Percentiles rank a stretch among this genome's conserved stretches.
These are phyloP conservation scores for Drosophila baimaii DNA, from an alignment of 1,140 invertebrate species.

Conservation along the genomic window DNA sequence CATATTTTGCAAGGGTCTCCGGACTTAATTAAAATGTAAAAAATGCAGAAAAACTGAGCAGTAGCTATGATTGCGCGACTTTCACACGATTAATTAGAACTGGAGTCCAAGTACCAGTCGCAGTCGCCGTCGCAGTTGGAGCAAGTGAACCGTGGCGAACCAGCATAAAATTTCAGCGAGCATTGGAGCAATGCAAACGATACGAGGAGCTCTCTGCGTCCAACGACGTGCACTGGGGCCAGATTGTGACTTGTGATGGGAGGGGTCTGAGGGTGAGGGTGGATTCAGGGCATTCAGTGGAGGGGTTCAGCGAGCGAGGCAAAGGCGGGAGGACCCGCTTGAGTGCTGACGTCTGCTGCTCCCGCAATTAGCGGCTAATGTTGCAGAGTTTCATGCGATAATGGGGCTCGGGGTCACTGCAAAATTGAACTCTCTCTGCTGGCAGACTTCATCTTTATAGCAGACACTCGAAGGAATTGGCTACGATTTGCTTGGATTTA, in stretches of 20 bases:
- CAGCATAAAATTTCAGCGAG: conserved; percentile 49
- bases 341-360: conserved; percentile 47
- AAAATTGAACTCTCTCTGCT: conserved; percentile 33
- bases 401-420: conserved; percentile 39
- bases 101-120: not conserved
- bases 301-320: not conserved
- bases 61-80: conserved; percentile 45
- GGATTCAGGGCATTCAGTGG: not conserved
- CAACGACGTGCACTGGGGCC: not conserved
- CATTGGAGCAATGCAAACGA: conserved; percentile 46
- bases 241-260: conserved; percentile 27
- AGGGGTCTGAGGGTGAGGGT: not conserved
- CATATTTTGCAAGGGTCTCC: conserved; percentile 41
- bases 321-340: conserved; percentile 21
- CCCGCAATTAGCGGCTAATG: conserved; percentile 62
- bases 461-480: not conserved
- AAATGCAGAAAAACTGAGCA: conserved; percentile 21
- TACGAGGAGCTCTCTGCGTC: conserved; percentile 23
- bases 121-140: not conserved
- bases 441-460: not conserved
- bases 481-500: not conserved
- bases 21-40: conserved; percentile 60
- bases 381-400: conserved; percentile 51
- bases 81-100: conserved; percentile 73
- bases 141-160: conserved; percentile 57